Evolutionary conservation across 2,888 invertebrate genomes (phyloP).

Genomic region (Temnothorax ravouxi): DNA sequence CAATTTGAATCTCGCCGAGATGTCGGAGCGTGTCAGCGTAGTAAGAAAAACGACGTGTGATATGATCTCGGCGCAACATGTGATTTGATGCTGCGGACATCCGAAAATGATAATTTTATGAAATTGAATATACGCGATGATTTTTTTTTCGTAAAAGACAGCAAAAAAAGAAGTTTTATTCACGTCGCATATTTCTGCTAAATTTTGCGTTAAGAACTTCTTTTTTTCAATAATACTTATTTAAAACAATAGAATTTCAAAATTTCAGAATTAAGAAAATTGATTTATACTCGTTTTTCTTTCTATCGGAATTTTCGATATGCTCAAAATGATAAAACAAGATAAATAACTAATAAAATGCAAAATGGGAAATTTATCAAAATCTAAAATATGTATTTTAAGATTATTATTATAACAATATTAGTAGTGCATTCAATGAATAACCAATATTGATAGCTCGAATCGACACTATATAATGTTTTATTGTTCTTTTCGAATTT

Average conservation of each 20-base stretch:
- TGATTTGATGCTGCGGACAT: background rate
- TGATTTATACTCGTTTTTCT: background rate
- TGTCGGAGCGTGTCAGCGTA: background rate
- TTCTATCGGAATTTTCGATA: background rate
- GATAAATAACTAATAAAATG: background rate
- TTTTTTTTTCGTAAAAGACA: background rate
- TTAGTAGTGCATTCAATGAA: background rate
- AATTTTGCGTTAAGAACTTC: background rate
- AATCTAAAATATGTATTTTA: background rate
- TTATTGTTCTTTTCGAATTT: background rate
- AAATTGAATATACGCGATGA: background rate
- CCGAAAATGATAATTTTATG: background rate
- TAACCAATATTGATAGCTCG: background rate
- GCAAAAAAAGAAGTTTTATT: background rate
- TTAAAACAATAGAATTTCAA: background rate
- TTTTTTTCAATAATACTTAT: background rate
- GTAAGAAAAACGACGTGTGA: background rate
- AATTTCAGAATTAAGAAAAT: background rate
- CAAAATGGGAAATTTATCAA: background rate
- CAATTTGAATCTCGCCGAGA: background rate
- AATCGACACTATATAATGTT: background rate
- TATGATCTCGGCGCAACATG: background rate
- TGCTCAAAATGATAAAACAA: background rate
- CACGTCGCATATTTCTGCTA: background rate
- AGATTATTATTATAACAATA: background rate